A percentile compares a stretch with the other conserved stretches of the same genome.
phyloP scores from a whole-genome alignment of 2,113 vertebrate genomes.

The Motacilla alba region DNA sequence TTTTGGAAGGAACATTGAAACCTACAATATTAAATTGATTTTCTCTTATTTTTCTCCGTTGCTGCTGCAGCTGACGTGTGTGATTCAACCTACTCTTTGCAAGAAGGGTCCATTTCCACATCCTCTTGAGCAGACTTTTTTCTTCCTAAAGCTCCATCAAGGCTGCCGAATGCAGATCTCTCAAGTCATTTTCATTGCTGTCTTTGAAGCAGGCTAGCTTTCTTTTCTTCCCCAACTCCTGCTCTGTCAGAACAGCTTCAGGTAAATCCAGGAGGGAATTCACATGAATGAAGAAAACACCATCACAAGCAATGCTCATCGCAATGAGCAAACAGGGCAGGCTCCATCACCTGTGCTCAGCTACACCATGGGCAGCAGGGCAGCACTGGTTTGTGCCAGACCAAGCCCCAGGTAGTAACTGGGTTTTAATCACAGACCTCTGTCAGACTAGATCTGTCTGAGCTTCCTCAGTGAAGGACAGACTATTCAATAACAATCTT shows the following conservation, averaged over 20 bases:
- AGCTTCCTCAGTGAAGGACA: background rate
- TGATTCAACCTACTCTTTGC: background rate
- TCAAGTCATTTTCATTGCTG: background rate
- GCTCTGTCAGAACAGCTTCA: background rate
- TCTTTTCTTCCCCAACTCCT: background rate
- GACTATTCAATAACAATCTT: background rate
- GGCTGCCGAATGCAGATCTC: background rate
- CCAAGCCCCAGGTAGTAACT: background rate
- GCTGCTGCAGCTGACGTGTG: background rate
- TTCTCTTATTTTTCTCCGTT: background rate
- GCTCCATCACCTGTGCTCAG: background rate
- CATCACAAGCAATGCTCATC: background rate
- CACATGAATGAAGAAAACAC: rapidly evolving
- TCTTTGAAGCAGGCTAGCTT: background rate
- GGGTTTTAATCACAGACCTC: background rate
- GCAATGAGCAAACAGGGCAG: background rate
- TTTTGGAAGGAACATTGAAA: conserved; percentile 40
- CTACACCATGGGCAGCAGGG: rapidly evolving
- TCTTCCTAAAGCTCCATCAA: background rate
- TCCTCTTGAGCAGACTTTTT: background rate
- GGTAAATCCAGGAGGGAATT: background rate
- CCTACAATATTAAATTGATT: conserved; percentile 41
- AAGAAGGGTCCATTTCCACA: background rate
- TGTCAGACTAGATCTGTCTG: background rate
- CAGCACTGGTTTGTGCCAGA: rapidly evolving